Evolutionary conservation across 2,113 vertebrate genomes (phyloP).

Genomic region (Centropristis striata): DNA sequence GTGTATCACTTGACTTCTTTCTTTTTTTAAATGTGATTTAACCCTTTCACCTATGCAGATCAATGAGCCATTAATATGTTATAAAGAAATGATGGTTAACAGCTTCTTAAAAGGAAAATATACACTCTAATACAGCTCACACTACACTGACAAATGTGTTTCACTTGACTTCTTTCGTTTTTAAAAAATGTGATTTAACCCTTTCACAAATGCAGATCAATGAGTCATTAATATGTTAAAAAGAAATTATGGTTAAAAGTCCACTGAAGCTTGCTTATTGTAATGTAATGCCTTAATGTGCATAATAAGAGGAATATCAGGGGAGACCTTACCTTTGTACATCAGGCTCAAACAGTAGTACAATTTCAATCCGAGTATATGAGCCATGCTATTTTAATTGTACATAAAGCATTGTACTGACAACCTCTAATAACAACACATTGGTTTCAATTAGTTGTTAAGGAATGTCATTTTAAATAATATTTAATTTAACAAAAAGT

Average conservation of each 20-base stretch:
- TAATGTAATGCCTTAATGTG: not conserved
- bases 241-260: no score
- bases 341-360: slow-evolving; percentile 1
- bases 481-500: not conserved
- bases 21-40: not conserved
- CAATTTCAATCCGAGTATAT: not conserved
- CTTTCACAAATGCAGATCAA: not conserved
- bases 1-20: slow-evolving; percentile 24
- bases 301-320: no score
- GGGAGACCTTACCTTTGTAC: not conserved
- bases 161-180: slow-evolving; percentile 5
- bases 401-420: not conserved
- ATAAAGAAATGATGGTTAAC: no score
- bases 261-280: slow-evolving; percentile 1
- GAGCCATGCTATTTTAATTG: not conserved
- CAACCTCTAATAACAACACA: not conserved
- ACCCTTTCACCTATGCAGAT: not conserved
- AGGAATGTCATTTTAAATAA: not conserved
- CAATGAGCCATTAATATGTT: not conserved
- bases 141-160: slow-evolving; percentile 34
- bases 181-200: not conserved
- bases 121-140: slow-evolving; percentile 40
- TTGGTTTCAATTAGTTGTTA: not conserved
- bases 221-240: not conserved
- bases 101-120: slow-evolving; percentile 61